These are phyloP conservation scores for Neoascia interrupta DNA, from an alignment of 2,888 invertebrate genomes.

Conservation along the genomic window DNA sequence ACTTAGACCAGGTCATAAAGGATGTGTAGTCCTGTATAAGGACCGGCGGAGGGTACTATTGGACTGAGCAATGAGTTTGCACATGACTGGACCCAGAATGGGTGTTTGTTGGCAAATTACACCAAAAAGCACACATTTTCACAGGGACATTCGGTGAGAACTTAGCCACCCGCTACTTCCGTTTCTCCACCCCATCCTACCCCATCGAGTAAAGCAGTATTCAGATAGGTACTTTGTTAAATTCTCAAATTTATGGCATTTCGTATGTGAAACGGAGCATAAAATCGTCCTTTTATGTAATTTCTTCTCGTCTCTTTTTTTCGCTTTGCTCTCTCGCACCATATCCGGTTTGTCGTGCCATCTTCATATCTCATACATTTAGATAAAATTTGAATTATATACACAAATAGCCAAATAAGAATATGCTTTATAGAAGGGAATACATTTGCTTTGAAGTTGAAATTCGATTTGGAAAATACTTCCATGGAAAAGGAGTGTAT, in stretches of 20 bases:
- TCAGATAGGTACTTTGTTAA: slow-evolving; percentile 51
- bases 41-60: too few species aligned
- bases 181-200: too few species aligned
- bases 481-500: slow-evolving; percentile 30
- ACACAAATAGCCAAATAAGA: slow-evolving; percentile 47
- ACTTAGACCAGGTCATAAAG: too few species aligned
- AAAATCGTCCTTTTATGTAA: slow-evolving; percentile 61
- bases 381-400: slow-evolving; percentile 62
- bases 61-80: too few species aligned
- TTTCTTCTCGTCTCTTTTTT: too few species aligned
- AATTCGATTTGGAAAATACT: slow-evolving; percentile 55
- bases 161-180: slow-evolving; percentile 27
- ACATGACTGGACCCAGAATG: slow-evolving; percentile 46
- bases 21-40: too few species aligned
- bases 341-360: background rate
- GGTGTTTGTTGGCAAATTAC: slow-evolving; percentile 32
- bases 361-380: slow-evolving; percentile 56
- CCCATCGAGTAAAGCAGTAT: background rate
- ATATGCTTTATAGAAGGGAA: slow-evolving; percentile 18
- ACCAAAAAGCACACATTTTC: slow-evolving; percentile 19
- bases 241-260: slow-evolving; percentile 67
- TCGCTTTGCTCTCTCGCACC: background rate
- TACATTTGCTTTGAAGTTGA: slow-evolving; percentile 46
- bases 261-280: slow-evolving; percentile 64
- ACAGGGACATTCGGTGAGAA: slow-evolving; percentile 40